Percentiles rank a stretch among this genome's conserved stretches.
Evolutionary conservation across 53 echinoderm and acorn worm genomes (phyloP).

Genomic region (Luidia sarsii): DNA sequence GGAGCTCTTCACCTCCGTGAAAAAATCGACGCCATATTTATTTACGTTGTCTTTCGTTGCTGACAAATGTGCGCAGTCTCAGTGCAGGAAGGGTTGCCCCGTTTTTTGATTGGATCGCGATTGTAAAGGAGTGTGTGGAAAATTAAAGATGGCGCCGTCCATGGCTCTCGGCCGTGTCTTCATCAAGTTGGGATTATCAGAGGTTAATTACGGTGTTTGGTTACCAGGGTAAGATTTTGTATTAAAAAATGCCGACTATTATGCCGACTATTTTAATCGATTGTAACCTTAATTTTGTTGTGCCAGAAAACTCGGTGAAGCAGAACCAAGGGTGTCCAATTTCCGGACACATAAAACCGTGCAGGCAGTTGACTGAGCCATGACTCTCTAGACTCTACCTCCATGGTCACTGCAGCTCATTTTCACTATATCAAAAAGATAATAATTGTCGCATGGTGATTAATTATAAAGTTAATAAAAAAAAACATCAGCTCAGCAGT

Average conservation of each 20-base stretch:
- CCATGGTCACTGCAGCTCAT: too few relatives aligned
- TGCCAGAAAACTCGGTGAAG: background rate
- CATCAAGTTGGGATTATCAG: slow-evolving; percentile 20
- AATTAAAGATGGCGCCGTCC: slow-evolving; percentile 81
- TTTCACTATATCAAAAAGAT: too few relatives aligned
- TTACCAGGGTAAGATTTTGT: slow-evolving; percentile 46
- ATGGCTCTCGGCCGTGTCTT: slow-evolving; percentile 19
- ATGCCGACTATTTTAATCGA: too few relatives aligned
- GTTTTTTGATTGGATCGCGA: slow-evolving; percentile 43
- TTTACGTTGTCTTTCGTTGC: slow-evolving; percentile 59
- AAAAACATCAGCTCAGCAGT: too few relatives aligned
- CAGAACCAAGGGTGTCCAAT: background rate
- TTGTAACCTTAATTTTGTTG: too few relatives aligned
- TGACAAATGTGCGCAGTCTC: slow-evolving; percentile 57
- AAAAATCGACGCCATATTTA: slow-evolving; percentile 47
- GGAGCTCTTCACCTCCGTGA: slow-evolving; percentile 55
- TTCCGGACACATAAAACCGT: too few relatives aligned
- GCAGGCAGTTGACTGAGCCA: too few relatives aligned
- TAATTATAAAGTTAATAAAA: too few relatives aligned
- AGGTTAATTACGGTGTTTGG: slow-evolving; percentile 38
- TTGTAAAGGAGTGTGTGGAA: background rate
- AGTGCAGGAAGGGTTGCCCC: slow-evolving; percentile 17
- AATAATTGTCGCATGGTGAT: too few relatives aligned
- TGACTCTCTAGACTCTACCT: too few relatives aligned
- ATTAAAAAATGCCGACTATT: too few relatives aligned